These are phyloP conservation scores for Diadophis punctatus DNA, from an alignment of 2,113 vertebrate genomes.

Conservation along the genomic window DNA sequence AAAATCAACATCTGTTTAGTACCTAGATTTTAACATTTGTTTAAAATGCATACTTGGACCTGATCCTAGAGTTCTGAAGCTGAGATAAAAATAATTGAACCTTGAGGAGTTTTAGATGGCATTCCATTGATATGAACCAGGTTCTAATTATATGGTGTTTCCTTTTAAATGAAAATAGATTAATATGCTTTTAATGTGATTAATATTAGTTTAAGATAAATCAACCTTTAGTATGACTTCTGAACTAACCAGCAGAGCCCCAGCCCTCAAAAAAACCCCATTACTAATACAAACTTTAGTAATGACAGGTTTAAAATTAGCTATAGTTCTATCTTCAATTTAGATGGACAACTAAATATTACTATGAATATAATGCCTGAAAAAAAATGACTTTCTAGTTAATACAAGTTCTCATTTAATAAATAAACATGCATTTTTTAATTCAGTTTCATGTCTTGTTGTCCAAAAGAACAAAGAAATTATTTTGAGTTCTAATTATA, in stretches of 20 bases:
- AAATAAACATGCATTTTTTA: background rate
- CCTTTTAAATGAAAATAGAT: background rate
- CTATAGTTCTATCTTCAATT: background rate
- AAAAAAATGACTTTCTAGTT: background rate
- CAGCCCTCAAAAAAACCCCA: background rate
- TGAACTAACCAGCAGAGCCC: background rate
- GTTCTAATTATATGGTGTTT: background rate
- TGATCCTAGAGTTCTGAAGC: conserved; percentile 20
- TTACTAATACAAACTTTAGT: background rate
- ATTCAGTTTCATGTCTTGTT: background rate
- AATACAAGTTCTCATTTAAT: background rate
- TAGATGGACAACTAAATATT: background rate
- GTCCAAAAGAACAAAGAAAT: background rate
- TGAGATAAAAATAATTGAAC: conserved; percentile 21
- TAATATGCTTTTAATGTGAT: background rate
- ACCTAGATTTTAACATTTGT: conserved; percentile 18
- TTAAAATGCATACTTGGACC: conserved; percentile 35
- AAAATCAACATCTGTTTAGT: conserved; percentile 33
- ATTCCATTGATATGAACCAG: background rate
- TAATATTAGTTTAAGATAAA: background rate
- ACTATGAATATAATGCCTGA: background rate
- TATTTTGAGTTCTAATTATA: background rate
- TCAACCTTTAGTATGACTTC: background rate
- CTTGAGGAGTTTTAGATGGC: background rate
- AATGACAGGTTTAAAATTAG: background rate